These are phyloP conservation scores for Drosophila demipolita DNA, from an alignment of 2,888 invertebrate genomes.

Conservation along the genomic window DNA sequence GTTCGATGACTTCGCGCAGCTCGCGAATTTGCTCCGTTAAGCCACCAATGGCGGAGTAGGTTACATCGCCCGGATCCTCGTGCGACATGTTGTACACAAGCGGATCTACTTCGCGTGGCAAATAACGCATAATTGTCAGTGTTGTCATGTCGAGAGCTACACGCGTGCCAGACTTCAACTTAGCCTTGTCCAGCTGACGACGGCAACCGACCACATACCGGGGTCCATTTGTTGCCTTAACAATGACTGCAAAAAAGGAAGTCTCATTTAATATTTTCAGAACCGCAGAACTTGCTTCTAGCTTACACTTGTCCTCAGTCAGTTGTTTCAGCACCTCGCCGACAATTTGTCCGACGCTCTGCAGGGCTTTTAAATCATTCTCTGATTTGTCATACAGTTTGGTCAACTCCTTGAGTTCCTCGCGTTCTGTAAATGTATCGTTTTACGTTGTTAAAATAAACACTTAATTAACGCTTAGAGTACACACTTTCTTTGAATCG, in stretches of 20 bases:
- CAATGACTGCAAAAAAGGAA: slow-evolving; percentile 90
- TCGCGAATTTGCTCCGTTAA: slow-evolving; percentile 99
- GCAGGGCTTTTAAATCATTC: slow-evolving; percentile 99
- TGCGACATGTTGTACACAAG: slow-evolving; percentile 99
- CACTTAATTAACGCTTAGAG: neutral
- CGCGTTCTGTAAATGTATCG: slow-evolving; percentile 89
- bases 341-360: slow-evolving; percentile 99
- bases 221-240: slow-evolving; percentile 99
- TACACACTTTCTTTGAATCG: slow-evolving; percentile 97
- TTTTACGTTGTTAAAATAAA: slow-evolving; percentile 2
- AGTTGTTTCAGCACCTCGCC: slow-evolving; percentile 99
- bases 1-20: slow-evolving; percentile 97
- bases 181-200: slow-evolving; percentile 97
- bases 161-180: slow-evolving; percentile 97
- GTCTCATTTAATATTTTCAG: neutral
- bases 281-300: neutral
- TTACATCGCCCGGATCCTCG: slow-evolving; percentile 98
- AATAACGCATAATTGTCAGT: slow-evolving; percentile 98
- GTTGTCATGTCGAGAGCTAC: slow-evolving; percentile 99
- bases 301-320: slow-evolving; percentile 99
- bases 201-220: slow-evolving; percentile 99
- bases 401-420: slow-evolving; percentile 97
- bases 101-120: slow-evolving; percentile 99
- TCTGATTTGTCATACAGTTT: slow-evolving; percentile 99
- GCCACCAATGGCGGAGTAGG: slow-evolving; percentile 98